phyloP scores from a whole-genome alignment of 2,888 invertebrate genomes.

The Ophonus ardosiacus region DNA sequence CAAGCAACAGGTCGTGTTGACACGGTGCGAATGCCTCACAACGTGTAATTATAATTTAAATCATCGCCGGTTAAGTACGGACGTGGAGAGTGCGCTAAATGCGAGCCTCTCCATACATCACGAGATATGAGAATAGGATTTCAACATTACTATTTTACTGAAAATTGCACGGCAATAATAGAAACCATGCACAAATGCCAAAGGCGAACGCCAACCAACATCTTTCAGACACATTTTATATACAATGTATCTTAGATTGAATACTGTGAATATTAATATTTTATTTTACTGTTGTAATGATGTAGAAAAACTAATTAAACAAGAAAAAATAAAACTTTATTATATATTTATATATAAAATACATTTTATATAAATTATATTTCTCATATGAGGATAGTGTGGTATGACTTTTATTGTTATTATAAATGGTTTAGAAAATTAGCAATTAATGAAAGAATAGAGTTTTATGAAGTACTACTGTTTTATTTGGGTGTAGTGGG shows the following conservation, averaged over 20 bases:
- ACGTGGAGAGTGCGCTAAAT: slow-evolving; percentile 25
- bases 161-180: slow-evolving; percentile 1
- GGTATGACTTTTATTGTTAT: too few relatives aligned
- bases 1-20: slow-evolving; percentile 17
- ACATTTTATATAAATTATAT: too few relatives aligned
- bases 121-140: slow-evolving; percentile 28
- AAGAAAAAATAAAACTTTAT: background rate
- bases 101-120: slow-evolving; percentile 28
- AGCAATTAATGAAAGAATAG: too few relatives aligned
- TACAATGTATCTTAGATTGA: too few relatives aligned
- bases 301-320: background rate
- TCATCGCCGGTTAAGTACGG: slow-evolving; percentile 31
- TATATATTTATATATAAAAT: too few relatives aligned
- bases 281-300: background rate
- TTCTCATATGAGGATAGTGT: too few relatives aligned
- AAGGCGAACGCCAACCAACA: background rate
- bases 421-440: too few relatives aligned
- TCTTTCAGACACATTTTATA: background rate
- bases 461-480: too few relatives aligned
- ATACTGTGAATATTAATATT: too few relatives aligned
- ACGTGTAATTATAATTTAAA: slow-evolving; percentile 47
- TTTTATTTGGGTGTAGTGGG: too few relatives aligned
- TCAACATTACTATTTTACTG: slow-evolving; percentile 6
- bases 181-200: background rate
- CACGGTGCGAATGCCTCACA: slow-evolving; percentile 31